Conservation (phyloP, 1,140 invertebrate genomes). For the Drosophila bocki region DNA sequence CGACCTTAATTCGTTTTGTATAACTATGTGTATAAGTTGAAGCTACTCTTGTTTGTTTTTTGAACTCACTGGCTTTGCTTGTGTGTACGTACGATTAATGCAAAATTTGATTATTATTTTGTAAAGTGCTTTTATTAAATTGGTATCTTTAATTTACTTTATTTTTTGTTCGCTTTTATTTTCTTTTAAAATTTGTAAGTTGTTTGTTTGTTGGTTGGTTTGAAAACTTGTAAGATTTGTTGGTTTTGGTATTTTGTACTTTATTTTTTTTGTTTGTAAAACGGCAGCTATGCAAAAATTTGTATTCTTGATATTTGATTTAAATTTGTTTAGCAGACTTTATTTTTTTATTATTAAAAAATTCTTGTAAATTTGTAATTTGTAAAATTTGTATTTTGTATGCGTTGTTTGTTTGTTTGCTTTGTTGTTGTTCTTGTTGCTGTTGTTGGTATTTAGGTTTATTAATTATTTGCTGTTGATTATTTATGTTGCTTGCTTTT, state of each 20-base stretch:
- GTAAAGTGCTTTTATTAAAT: constrained; percentile 76
- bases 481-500: constrained; percentile 46
- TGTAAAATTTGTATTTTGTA: constrained; percentile 81
- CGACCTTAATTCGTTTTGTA: constrained; percentile 21
- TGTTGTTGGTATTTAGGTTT: constrained; percentile 52
- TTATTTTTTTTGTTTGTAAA: constrained; percentile 64
- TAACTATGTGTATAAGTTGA: constrained; percentile 40
- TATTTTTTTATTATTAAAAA: constrained; percentile 28
- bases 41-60: constrained; percentile 61
- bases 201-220: constrained; percentile 38
- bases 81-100: constrained; percentile 22
- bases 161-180: constrained; percentile 16
- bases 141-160: constrained; percentile 44
- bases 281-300: constrained; percentile 76
- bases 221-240: constrained; percentile 59
- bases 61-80: constrained; percentile 75
- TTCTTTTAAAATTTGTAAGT: constrained; percentile 68
- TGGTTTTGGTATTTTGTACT: constrained; percentile 50
- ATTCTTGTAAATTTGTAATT: constrained; percentile 78
- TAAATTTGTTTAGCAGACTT: constrained; percentile 41
- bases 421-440: constrained; percentile 47
- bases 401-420: constrained; percentile 66
- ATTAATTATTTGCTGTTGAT: constrained; percentile 52
- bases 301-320: constrained; percentile 41
- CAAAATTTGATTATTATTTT: constrained; percentile 52